Base-by-base conservation (phyloP, 2,888 invertebrate genomes). In the Acronicta aceris region DNA sequence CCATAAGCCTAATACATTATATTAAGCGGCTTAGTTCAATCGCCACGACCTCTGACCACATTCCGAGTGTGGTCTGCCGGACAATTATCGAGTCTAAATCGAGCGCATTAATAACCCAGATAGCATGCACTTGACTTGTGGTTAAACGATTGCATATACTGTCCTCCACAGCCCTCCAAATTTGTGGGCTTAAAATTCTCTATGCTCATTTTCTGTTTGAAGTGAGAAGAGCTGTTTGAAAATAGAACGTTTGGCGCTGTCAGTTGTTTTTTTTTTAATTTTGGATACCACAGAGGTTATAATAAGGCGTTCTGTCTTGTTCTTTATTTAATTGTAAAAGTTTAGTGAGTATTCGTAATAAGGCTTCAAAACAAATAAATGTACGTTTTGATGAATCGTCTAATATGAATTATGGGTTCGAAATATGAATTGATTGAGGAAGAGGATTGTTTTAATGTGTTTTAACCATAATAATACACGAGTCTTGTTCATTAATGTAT, bases 41-140 rank as follows among this genome's bases (percentile, higher is more conserved):
- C 75, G 79, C 83, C 81, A 81, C 61, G 79, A 81, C 65, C 78
- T 67, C 62, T 71, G 79, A 82, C 78, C 81, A 73, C 81, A 80
- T 74, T 81, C 72, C 60, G 57, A 48, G 49, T 52, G 71, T 64
- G 78, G 81, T 76, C 71, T 53, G 58, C 53, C 67, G 72, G 81
- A 81, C 85, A 84, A 87, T 88, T 86, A 87, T 87, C 86, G 83
- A 80, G 80, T 80, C 74, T 78, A 79, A 83, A 81, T 65, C 72
- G 76, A 61, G 57, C 75, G 52, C 84, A 87, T 87, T 88, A 87
- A 87, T 88, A 88, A 85, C 81, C 74, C 64, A 74, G 81, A 83
- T 83, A 83, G 77, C 76, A 73, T 88, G 87, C 82, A 77, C 81
- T 81, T 86, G 87, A 87, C 84, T 88, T 80, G 82, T 72, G 82